These are phyloP conservation scores for Steatornis caripensis DNA, from an alignment of 2,113 vertebrate species.

Conservation along the genomic window DNA sequence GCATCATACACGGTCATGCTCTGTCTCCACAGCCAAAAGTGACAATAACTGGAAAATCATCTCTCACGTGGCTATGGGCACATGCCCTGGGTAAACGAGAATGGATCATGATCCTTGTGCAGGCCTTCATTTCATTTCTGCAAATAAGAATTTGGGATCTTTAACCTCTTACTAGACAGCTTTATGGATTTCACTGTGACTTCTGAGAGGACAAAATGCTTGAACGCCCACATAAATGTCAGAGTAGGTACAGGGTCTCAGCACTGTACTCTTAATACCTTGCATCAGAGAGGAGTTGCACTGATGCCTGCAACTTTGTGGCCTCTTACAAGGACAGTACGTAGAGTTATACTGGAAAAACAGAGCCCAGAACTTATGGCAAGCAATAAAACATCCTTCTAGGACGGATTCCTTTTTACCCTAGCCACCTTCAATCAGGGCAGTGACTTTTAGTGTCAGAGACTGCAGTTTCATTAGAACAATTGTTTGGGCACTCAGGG, in stretches of 20 bases:
- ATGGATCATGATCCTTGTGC: not conserved
- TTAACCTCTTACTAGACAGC: not conserved
- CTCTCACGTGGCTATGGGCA: not conserved
- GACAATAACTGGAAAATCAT: not conserved
- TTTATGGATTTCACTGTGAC: not conserved
- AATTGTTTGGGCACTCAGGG: not conserved
- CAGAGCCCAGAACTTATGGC: not conserved
- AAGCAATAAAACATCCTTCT: not conserved
- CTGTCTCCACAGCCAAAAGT: not conserved
- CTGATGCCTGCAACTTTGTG: not conserved
- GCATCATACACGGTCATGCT: fast-evolving
- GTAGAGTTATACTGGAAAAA: not conserved
- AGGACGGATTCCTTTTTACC: not conserved
- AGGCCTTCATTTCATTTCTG: not conserved
- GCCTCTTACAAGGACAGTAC: not conserved
- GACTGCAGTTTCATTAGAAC: not conserved
- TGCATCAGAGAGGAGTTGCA: not conserved
- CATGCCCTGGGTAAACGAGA: not conserved
- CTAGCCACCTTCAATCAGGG: not conserved
- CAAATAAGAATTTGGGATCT: not conserved
- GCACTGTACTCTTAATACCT: not conserved
- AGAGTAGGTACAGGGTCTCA: not conserved
- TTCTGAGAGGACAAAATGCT: not conserved
- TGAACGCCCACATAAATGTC: not conserved
- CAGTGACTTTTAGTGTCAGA: not conserved